Conservation (phyloP, 2,113 vertebrate genomes). For the Oostethus manadensis region DNA sequence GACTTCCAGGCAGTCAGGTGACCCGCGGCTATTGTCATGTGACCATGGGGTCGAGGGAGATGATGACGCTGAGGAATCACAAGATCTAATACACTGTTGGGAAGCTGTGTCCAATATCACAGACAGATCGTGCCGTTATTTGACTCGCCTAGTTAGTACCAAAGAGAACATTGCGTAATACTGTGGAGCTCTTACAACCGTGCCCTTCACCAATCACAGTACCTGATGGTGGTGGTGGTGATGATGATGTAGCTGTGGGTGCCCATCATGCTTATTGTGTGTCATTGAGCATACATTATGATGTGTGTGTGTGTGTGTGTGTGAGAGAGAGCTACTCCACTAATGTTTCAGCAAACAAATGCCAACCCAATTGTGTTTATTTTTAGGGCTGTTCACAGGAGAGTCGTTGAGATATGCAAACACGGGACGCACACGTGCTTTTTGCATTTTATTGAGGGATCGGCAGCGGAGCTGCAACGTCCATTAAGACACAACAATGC, state of each 20-base stretch:
- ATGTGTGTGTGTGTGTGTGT: too few relatives aligned
- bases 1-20: constrained; percentile 60
- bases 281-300: too few relatives aligned
- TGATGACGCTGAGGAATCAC: not conserved
- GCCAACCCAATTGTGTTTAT: too few relatives aligned
- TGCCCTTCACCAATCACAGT: too few relatives aligned
- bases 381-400: too few relatives aligned
- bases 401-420: not conserved
- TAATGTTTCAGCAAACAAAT: too few relatives aligned
- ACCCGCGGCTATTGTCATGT: constrained; percentile 40
- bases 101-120: not conserved
- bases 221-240: too few relatives aligned
- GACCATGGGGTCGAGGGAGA: constrained; percentile 28
- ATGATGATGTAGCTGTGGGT: too few relatives aligned
- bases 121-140: not conserved
- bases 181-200: too few relatives aligned
- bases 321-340: too few relatives aligned
- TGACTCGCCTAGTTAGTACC: not conserved
- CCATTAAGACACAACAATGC: not conserved
- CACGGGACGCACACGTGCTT: not conserved
- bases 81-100: not conserved
- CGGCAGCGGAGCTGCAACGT: not conserved
- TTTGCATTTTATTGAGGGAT: not conserved
- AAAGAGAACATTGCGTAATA: too few relatives aligned
- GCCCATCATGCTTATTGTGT: too few relatives aligned